Evolutionary conservation across 2,113 vertebrate genomes (phyloP).

Genomic region (Sylvietta virens): DNA sequence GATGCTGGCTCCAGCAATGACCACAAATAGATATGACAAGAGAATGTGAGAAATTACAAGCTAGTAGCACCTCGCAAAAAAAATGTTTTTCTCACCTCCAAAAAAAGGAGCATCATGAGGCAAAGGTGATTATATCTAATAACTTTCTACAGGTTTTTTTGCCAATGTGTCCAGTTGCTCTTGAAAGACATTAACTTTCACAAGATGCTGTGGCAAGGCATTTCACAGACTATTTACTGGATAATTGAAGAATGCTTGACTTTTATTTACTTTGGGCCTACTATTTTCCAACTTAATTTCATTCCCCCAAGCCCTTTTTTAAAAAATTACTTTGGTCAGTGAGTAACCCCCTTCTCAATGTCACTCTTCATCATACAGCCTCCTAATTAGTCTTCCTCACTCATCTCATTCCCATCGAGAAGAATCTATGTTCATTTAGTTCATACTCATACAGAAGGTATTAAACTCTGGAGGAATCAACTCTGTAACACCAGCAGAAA

Average conservation of each 20-base stretch:
- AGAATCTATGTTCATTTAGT: background rate
- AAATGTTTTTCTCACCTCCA: background rate
- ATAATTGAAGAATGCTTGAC: background rate
- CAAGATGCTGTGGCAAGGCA: background rate
- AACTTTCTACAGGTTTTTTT: background rate
- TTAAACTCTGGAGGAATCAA: background rate
- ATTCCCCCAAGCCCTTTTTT: background rate
- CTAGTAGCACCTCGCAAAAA: background rate
- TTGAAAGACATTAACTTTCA: background rate
- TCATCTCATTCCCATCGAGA: background rate
- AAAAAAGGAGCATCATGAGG: background rate
- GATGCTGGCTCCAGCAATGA: background rate
- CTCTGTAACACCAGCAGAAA: background rate
- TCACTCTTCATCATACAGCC: background rate
- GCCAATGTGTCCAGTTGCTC: background rate
- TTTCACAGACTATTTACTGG: background rate
- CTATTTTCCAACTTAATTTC: background rate
- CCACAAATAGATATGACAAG: background rate
- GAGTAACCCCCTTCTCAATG: background rate
- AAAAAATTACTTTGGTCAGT: background rate
- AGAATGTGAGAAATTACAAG: background rate
- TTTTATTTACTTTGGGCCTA: background rate
- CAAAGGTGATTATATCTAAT: background rate
- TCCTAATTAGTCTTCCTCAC: background rate
- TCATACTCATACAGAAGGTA: background rate